Base-by-base conservation (phyloP, 1,140 invertebrate genomes). In the Papilio polyxenes region DNA sequence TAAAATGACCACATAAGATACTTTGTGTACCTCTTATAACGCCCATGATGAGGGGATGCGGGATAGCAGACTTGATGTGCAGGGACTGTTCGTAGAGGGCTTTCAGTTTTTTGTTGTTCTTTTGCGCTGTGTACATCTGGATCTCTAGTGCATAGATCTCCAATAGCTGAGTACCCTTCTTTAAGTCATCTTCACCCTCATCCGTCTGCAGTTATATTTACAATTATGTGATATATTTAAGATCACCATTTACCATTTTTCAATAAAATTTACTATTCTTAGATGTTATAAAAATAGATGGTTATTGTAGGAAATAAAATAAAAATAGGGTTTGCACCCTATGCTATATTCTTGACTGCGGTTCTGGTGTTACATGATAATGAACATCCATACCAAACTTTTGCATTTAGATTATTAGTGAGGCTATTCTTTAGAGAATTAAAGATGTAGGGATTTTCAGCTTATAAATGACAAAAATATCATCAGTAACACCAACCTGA, bases 101-200 rank as follows among this genome's bases (percentile, higher is more conserved):
- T 95, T 99, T 99, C 9, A 99, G 94, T 94, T 99, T 99, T 92
- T 99, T 99, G 91, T 99, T 99, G 93, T 99, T 99, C 91, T 99
- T 99, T 95, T 99, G 99, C 81, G 98, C 98, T 1, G 99, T 99
- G 92, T 99, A 99, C 99, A 99, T 99, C 96, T 99, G 99, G 90
- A 99, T 99, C 96, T 99, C 99, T 85, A 99, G 94, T 0, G 99
- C 99, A 95, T 99, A 99, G 80, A 99, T 99, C 95, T 99, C 99
- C 69, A 99, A 94, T 10, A 99, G 94, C 90, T 99, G 99, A 3
- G 99, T 99, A 69, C 99, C 99, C 95, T 99, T 99, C 92, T 99
- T 99, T 75, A 99, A 95, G 94, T 99, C 99, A 95, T 99, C 99
- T 95, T 99, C 98, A n/a, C 99, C 99, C 91, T 99, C 98, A 95